Base-by-base conservation (phyloP, 2,888 invertebrate genomes). In the Epiblema foenella region DNA sequence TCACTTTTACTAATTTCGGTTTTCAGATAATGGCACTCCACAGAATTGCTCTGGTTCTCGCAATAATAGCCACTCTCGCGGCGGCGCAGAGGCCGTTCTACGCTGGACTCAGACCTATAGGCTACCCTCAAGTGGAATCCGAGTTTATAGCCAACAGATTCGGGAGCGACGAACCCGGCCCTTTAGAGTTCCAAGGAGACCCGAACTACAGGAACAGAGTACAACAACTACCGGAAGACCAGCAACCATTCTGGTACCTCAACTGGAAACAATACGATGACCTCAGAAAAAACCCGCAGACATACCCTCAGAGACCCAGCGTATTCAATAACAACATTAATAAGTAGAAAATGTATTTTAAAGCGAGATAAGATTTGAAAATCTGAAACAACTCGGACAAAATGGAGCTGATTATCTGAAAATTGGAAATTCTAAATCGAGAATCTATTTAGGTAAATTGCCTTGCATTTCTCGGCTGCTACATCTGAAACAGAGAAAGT, bases 211-310 rank as follows among this genome's bases (percentile, higher is more conserved):
- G 95, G 0, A 91, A 95, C 71, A 86, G 94, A 71, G 83, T 96
- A 9, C 94, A 93, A 74, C 83, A 88, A 17, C 89, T 95, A 91
- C 96, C 96, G 0, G 81, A 89, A 51, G 95, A 96, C 52, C 91
- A 94, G 51, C 93, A 93, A 77, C 96, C 96, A 0, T 96, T 95
- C 83, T 96, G 96, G 96, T 94, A 94, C 69, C 74, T 96, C 20
- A 96, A 96, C 81, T 94, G 95, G 77, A 89, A 93, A 64, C 94
- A 94, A 0, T 95, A 96, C 57, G 94, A 96, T 74, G 91, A 88
- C 0, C 86, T 94, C 8, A 91, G 95, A 39, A 85, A 83, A 37
- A 77, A 81, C 0, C 88, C 89, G 0, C 84, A 88, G 67, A 85
- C 83, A n/a, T 90, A 85, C 74, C 86, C 86, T 1, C 82, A 79